Conservation (phyloP, 2,888 invertebrate species). For the Melanotus villosus region DNA sequence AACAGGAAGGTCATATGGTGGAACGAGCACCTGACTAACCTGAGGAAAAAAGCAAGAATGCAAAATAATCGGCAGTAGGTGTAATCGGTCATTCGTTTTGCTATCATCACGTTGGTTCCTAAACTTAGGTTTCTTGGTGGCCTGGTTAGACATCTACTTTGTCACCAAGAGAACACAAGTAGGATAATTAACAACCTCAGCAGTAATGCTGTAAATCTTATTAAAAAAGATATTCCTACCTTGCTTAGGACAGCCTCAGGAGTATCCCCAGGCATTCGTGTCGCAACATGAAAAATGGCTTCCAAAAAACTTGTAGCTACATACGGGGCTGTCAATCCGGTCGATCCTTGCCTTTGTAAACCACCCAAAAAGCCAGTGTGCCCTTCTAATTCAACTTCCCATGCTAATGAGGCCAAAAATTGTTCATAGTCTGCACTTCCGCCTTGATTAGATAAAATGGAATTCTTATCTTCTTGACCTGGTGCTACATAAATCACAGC, state of each 20-base stretch:
- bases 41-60: no score
- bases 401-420: slow-evolving; percentile 77
- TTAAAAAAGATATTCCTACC: no score
- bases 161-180: no score
- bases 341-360: slow-evolving; percentile 88
- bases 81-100: no score
- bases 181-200: no score
- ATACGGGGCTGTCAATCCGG: slow-evolving; percentile 96
- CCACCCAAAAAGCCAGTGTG: slow-evolving; percentile 98
- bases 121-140: no score
- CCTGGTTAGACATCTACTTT: no score
- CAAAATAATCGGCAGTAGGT: no score
- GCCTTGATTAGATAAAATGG: slow-evolving; percentile 90
- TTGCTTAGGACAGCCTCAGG: slow-evolving; percentile 91
- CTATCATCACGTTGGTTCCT: no score
- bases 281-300: slow-evolving; percentile 97
- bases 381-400: slow-evolving; percentile 91
- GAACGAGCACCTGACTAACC: no score
- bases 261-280: slow-evolving; percentile 93
- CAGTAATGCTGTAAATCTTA: no score
- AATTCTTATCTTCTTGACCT: slow-evolving; percentile 96
- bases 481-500: slow-evolving; percentile 98
- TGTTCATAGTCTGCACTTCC: slow-evolving; percentile 96
- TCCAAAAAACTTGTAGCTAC: slow-evolving; percentile 94
- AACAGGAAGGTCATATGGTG: no score